phyloP scores from a whole-genome alignment of 2,888 invertebrate genomes.

The Deilephila elpenor region DNA sequence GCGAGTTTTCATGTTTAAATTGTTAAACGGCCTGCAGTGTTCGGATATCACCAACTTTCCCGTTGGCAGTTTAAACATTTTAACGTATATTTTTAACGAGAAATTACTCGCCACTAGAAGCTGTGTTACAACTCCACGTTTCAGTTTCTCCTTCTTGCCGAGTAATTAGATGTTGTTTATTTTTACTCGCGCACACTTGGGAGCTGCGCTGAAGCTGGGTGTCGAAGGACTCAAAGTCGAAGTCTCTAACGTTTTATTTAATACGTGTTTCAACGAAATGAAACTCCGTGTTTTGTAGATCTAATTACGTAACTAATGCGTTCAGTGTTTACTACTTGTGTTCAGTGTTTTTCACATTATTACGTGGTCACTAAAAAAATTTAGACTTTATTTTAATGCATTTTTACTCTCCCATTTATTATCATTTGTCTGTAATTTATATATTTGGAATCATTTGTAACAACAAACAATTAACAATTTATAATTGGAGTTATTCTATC shows the following conservation, averaged over 20 bases:
- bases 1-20: conserved; percentile 71
- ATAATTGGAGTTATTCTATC: not conserved
- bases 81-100: conserved; percentile 35
- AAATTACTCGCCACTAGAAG: conserved; percentile 13
- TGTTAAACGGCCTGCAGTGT: conserved; percentile 62
- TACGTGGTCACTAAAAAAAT: too few relatives aligned
- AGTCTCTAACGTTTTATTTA: not conserved
- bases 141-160: conserved; percentile 3
- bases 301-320: too few relatives aligned
- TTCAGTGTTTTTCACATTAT: too few relatives aligned
- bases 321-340: too few relatives aligned
- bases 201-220: not conserved
- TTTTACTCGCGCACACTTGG: conserved; percentile 1
- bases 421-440: too few relatives aligned
- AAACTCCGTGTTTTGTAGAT: not conserved
- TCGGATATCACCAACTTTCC: conserved; percentile 46
- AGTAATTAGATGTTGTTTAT: conserved; percentile 26
- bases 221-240: not conserved
- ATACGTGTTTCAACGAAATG: not conserved
- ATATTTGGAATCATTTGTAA: too few relatives aligned
- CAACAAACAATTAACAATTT: not conserved
- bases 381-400: too few relatives aligned
- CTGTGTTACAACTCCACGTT: not conserved
- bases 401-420: too few relatives aligned
- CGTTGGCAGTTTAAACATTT: conserved; percentile 29